Evolutionary conservation across 2,113 vertebrate species (phyloP), one percentile per base, ranked within the genome.

Genomic region (Antechinus stuartii): DNA sequence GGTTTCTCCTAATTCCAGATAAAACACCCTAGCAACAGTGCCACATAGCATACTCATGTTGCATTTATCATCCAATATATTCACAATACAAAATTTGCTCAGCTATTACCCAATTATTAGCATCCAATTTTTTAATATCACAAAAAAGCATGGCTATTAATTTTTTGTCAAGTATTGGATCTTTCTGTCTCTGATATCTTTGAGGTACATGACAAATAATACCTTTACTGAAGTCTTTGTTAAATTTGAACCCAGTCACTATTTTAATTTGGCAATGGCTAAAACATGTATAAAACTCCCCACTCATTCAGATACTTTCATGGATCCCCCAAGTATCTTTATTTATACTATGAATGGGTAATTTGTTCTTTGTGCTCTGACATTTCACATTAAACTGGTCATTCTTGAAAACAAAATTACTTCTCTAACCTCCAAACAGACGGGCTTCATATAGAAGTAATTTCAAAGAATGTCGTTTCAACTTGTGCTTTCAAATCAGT

Each of bases 251-350:
- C 1, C 35, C 93, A 95, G 55, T 24, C 16, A 68, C 11, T 35
- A 54, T 46, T 94, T 84, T 96, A 93, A 94, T 56, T 54, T 53
- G 47, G 26, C 22, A 54, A n/a, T 0, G 12, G 6, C 11, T 55
- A 50, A 94, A 8, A 93, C 55, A 50, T 84, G 91, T 91, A 19
- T 1, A 61, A 42, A 92, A 2, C 61, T 68, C 89, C 27, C 49
- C 23, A 89, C 91, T 84, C 27, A 96, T 46, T 54, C 92, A 93
- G 93, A 92, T 92, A 3, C 1, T 52, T 92, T 92, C 91, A 52
- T 68, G 92, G 27, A 94, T 42, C 84, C 3, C 16, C 3, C 42
- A 93, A 92, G 11, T 9, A 54, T 1, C 53, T 9, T 54, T 2
- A 7, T 16, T 26, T 61, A 89, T 16, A 89, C 9, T 49, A 76